Percentiles rank a stretch among this genome's conserved stretches.
Conservation (phyloP, 1,140 invertebrate genomes). For the Bactericera cockerelli region DNA sequence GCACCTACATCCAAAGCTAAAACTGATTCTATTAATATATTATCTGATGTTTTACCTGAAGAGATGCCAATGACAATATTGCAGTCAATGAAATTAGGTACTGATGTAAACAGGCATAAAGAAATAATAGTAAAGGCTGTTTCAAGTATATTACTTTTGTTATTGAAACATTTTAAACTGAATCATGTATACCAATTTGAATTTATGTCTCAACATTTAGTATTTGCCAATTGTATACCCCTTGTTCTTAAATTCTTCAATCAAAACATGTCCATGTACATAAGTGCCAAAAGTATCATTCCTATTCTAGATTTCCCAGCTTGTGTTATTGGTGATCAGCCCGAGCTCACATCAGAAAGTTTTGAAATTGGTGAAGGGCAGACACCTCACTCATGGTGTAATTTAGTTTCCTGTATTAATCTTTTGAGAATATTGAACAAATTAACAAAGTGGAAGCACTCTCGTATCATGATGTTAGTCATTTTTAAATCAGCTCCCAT, state of each 20-base stretch:
- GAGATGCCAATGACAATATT: constrained; percentile 94
- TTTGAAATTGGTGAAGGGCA: constrained; percentile 78
- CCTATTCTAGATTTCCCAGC: constrained; percentile 88
- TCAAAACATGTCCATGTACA: constrained; percentile 92
- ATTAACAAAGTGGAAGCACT: constrained; percentile 98
- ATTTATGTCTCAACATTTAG: constrained; percentile 96
- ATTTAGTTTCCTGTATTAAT: constrained; percentile 97
- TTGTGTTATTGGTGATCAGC: constrained; percentile 90
- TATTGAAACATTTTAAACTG: constrained; percentile 97
- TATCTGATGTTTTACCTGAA: constrained; percentile 91
- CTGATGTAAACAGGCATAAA: constrained; percentile 96
- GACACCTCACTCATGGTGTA: constrained; percentile 68
- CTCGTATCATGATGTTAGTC: constrained; percentile 98
- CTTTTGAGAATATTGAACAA: constrained; percentile 93
- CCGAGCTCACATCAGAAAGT: constrained; percentile 83
- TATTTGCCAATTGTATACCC: constrained; percentile 99
- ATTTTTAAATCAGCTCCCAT: constrained; percentile 99
- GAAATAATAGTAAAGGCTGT: constrained; percentile 98
- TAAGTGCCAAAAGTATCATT: constrained; percentile 89
- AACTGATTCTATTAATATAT: constrained; percentile 95
- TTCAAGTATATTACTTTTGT: constrained; percentile 78
- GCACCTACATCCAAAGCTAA: constrained; percentile 96
- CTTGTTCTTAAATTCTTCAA: constrained; percentile 98
- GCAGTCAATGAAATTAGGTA: constrained; percentile 91
- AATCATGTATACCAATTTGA: constrained; percentile 99